Conservation (phyloP, 2,797 vertebrate species). For the Halcyon badia region DNA sequence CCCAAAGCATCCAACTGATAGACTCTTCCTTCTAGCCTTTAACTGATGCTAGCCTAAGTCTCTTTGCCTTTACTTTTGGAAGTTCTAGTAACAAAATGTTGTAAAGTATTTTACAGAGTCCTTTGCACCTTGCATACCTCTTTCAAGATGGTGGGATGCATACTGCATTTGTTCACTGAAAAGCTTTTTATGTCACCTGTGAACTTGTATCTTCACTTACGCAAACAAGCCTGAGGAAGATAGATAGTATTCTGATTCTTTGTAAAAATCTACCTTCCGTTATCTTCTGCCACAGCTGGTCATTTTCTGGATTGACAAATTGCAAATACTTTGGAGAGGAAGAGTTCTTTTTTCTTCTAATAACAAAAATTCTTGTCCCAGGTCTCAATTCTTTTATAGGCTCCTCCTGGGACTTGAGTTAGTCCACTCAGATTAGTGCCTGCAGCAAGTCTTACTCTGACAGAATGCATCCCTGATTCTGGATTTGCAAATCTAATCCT, state of each 20-base stretch:
- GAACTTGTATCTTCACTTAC: neutral
- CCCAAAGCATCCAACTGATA: neutral
- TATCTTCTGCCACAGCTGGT: neutral
- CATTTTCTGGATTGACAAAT: neutral
- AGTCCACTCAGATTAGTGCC: neutral
- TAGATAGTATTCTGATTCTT: neutral
- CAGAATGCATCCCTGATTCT: neutral
- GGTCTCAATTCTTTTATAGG: neutral
- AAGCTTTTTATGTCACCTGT: neutral
- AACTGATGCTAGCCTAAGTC: neutral
- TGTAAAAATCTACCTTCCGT: neutral
- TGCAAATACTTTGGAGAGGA: neutral
- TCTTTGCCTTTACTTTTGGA: neutral
- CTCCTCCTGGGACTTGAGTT: neutral
- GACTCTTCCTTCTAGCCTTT: neutral
- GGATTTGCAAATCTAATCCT: neutral
- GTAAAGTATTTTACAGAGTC: neutral
- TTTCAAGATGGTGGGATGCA: neutral
- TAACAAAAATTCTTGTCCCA: neutral
- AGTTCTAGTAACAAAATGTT: neutral
- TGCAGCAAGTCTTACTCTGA: neutral
- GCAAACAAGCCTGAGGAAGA: neutral
- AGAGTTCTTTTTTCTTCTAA: neutral
- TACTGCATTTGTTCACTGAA: neutral
- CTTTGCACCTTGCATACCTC: neutral